Percentiles rank a stretch among this genome's conserved stretches.
Evolutionary conservation across 2,888 invertebrate genomes (phyloP).

Genomic region (Ichneumon xanthorius): DNA sequence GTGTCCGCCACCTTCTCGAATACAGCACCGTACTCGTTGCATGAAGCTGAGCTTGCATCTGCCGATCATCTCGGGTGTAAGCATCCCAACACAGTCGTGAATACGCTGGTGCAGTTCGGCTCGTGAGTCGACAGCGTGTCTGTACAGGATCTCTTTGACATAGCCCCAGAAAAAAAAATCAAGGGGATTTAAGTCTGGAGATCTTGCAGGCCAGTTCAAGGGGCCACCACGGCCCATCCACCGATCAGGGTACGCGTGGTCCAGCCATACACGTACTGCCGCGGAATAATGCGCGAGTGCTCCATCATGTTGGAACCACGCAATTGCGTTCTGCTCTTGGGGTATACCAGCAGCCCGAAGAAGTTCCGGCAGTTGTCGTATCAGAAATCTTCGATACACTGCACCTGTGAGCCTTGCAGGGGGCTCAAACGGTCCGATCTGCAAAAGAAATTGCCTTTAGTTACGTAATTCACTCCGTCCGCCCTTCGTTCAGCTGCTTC

Average conservation of each 20-base stretch:
- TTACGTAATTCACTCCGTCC: background rate
- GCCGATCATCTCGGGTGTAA: too few relatives aligned
- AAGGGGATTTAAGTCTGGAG: conserved; percentile 19
- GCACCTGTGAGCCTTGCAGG: background rate
- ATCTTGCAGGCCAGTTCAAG: conserved; percentile 16
- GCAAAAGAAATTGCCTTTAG: background rate
- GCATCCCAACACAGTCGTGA: too few relatives aligned
- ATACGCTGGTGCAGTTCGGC: too few relatives aligned
- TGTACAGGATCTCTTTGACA: background rate
- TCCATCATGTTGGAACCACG: background rate
- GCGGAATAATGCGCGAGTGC: background rate
- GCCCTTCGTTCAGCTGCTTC: too few relatives aligned
- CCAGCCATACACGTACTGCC: background rate
- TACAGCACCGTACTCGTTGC: too few relatives aligned
- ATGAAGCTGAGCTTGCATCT: too few relatives aligned
- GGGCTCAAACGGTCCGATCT: background rate
- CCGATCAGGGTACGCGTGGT: background rate
- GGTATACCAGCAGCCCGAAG: background rate
- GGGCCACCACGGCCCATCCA: conserved; percentile 25
- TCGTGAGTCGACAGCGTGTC: too few relatives aligned
- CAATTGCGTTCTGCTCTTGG: background rate
- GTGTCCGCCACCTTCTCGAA: too few relatives aligned
- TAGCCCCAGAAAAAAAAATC: conserved; percentile 33
- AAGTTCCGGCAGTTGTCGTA: background rate
- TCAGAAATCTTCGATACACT: background rate